These are phyloP conservation scores for Caenorhabditis sp. DNA, from an alignment of 2,888 invertebrate genomes.

Conservation along the genomic window DNA sequence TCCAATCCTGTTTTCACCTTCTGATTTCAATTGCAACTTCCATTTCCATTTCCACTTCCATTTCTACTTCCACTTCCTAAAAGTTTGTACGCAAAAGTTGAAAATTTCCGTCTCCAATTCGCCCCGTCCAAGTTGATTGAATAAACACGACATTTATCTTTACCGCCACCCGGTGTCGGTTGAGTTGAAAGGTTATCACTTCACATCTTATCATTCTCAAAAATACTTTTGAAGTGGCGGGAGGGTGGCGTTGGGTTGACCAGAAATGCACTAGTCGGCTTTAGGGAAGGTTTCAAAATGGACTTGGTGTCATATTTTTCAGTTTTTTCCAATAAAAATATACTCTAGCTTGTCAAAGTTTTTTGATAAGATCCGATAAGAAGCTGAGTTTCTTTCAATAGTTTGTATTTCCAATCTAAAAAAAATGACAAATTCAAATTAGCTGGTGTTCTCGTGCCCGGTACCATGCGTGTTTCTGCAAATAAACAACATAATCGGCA, in stretches of 20 bases:
- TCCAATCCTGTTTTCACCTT: background rate
- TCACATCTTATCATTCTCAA: constrained; percentile 30
- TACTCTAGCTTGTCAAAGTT: too few species aligned
- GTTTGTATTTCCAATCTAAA: too few species aligned
- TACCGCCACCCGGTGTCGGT: constrained; percentile 5
- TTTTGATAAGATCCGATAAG: too few species aligned
- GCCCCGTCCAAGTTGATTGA: background rate
- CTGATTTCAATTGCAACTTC: background rate
- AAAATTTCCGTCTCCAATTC: too few species aligned
- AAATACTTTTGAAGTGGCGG: constrained; percentile 1
- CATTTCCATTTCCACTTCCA: background rate
- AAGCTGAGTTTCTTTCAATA: too few species aligned
- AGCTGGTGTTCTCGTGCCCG: too few species aligned
- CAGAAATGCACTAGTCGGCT: background rate
- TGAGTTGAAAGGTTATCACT: constrained; percentile 38
- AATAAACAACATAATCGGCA: too few species aligned
- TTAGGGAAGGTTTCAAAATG: background rate
- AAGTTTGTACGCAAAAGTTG: background rate
- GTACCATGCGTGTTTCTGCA: too few species aligned
- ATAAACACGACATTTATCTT: constrained; percentile 22
- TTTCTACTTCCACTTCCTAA: background rate
- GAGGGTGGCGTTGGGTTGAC: background rate
- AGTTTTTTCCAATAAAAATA: too few species aligned
- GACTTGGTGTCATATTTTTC: too few species aligned
- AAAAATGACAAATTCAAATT: too few species aligned